Evolutionary conservation across 2,113 vertebrate species (phyloP), one percentile per base, ranked within the genome.

Genomic region (Anolis carolinensis): DNA sequence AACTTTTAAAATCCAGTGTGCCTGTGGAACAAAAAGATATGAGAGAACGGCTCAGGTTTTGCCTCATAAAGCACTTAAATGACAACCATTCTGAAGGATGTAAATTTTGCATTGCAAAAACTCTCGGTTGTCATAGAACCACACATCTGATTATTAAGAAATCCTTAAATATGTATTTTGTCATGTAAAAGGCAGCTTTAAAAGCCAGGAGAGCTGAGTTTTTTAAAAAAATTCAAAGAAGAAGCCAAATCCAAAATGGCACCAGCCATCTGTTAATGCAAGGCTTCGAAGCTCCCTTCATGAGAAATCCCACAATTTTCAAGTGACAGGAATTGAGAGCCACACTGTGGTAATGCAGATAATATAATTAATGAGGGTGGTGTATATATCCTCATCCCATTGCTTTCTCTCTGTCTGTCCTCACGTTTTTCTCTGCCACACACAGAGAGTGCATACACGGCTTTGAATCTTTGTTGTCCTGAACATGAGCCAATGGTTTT

Each of bases 191-290:
- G 27, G 62, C 39, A 52, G 52, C 44, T 73, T 86, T 68, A 81
- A 81, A 81, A 75, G 70, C 85, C 67, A 32, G 7, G 4, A 75
- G 71, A 73, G 62, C 70, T 74, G 85, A 44, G 39, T 36, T 86
- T 67, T 67, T 68, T 65, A 44, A 44, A 44, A 44, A 44, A 44
- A 44, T 36, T n/a, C 71, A 36, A 52, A 67, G 39, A 36, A 25
- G 39, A 48, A 67, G 59, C 71, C 70, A 81, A 86, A 86, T 86
- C 85, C 71, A 86, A 86, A 86, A 86, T 86, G 79, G 85, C 85
- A 86, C 71, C 85, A 67, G 52, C 79, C 85, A 86, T 86, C 85
- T 86, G 85, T 86, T 81, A 81, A 75, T 81, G 79, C 71, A 67
- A 34, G 14, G 68, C 59, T 86, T 70, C 39, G n/a, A 52, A 55